A percentile compares a stretch with the other conserved stretches of the same genome.
Conservation (phyloP, 92 coral and sea anemone species). For the Diadumene lineata region DNA sequence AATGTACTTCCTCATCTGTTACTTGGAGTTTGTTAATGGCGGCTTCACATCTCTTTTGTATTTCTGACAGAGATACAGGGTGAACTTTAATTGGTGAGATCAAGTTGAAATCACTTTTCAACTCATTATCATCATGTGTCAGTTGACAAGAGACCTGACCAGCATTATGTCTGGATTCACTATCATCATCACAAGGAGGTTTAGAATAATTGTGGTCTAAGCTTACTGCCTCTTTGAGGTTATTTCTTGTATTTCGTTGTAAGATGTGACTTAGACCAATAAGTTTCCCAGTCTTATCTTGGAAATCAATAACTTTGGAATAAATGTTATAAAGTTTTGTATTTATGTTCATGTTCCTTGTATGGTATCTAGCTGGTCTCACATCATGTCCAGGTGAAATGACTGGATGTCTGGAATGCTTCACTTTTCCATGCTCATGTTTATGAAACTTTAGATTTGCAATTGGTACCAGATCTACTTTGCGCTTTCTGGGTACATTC, state of each 20-base stretch:
- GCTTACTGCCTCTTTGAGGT: constrained; percentile 30
- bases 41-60: constrained; percentile 27
- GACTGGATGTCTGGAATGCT: constrained; percentile 27
- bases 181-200: constrained; percentile 19
- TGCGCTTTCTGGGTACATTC: constrained; percentile 54
- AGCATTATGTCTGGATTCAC: constrained; percentile 10
- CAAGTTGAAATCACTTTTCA: constrained; percentile 7
- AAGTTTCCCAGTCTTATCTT: constrained; percentile 37
- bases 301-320: constrained; percentile 33
- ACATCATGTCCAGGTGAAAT: constrained; percentile 26
- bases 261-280: constrained; percentile 38
- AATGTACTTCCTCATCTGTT: constrained; percentile 33
- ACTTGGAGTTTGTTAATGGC: constrained; percentile 28
- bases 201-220: constrained; percentile 28
- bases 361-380: constrained; percentile 30
- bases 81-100: constrained; percentile 53
- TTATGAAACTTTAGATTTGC: constrained; percentile 41
- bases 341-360: constrained; percentile 17
- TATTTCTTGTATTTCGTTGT: constrained; percentile 30
- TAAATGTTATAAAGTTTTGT: constrained; percentile 37
- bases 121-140: constrained; percentile 17
- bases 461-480: constrained; percentile 25
- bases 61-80: constrained; percentile 30
- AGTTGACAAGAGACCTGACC: background rate
- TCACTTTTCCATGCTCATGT: constrained; percentile 53